Conservation (phyloP, 2,888 invertebrate genomes). For the Ophion costatus region DNA sequence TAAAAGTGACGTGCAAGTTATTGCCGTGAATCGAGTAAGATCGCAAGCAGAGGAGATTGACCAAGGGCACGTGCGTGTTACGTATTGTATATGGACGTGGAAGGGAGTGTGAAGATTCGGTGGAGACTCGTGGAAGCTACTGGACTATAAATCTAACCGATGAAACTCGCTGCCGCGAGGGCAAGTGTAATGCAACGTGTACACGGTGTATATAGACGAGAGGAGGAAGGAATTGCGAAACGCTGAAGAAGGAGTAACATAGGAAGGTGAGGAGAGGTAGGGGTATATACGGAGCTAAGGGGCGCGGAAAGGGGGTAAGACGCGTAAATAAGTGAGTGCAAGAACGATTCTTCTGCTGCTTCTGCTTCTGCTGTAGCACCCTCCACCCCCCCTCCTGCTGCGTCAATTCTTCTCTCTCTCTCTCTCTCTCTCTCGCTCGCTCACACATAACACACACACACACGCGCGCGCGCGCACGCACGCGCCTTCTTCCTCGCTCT, state of each 20-base stretch:
- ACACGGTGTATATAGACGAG: conserved; percentile 39
- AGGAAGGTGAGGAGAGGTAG: conserved; percentile 3
- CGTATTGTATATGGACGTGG: conserved; percentile 25
- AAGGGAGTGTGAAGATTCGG: conserved; percentile 52
- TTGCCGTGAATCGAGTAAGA: conserved; percentile 38
- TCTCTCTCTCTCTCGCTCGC: conserved; percentile 29
- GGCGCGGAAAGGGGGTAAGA: conserved; percentile 65
- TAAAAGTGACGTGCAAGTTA: neutral
- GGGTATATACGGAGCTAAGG: conserved; percentile 12
- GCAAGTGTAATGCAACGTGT: conserved; percentile 66
- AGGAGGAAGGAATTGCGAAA: conserved; percentile 49
- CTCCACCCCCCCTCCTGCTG: conserved; percentile 36
- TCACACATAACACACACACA: neutral
- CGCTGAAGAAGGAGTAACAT: conserved; percentile 42
- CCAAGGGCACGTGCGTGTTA: conserved; percentile 7
- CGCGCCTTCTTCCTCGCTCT: conserved; percentile 21
- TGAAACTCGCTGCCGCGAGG: conserved; percentile 66
- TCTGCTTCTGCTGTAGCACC: conserved; percentile 48
- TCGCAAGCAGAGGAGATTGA: conserved; percentile 39
- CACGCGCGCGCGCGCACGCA: too few relatives aligned
- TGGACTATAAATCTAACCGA: conserved; percentile 69
- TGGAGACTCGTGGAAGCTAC: conserved; percentile 64
- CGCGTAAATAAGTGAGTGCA: conserved; percentile 76
- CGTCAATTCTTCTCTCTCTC: conserved; percentile 25
- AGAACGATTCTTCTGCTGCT: conserved; percentile 68